Evolutionary conservation across 2,113 vertebrate species (phyloP).

Genomic region (Sakesphorus luctuosus): DNA sequence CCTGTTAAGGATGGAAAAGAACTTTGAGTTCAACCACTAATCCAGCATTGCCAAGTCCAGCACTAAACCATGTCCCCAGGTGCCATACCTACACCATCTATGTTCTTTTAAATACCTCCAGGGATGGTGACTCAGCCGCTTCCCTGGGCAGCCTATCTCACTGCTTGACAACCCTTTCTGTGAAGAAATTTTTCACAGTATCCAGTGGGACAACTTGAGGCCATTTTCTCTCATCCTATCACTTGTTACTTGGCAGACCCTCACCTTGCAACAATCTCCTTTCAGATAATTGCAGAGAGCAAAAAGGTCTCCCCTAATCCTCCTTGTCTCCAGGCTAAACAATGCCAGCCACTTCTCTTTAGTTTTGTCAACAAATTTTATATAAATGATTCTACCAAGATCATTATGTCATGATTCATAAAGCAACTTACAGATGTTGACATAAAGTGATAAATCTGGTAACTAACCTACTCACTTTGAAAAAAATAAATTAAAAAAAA

Average conservation of each 20-base stretch:
- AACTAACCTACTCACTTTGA: background rate
- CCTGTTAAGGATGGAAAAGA: background rate
- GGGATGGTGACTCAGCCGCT: background rate
- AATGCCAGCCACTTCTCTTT: rapidly evolving
- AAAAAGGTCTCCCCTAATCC: background rate
- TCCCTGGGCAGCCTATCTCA: background rate
- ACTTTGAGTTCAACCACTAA: background rate
- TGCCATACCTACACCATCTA: no score
- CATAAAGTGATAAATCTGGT: background rate
- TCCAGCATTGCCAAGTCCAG: background rate
- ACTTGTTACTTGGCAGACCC: background rate
- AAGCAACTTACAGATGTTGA: background rate
- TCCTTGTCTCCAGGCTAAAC: background rate
- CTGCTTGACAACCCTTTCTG: background rate
- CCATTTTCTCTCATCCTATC: background rate
- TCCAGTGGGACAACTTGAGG: background rate
- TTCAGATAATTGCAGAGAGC: background rate
- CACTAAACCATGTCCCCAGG: background rate
- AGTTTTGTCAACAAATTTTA: background rate
- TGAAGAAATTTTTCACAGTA: background rate
- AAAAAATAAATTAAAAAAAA: background rate
- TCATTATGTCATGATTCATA: background rate
- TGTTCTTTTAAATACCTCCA: background rate
- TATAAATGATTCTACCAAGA: background rate
- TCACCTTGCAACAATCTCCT: background rate